These are phyloP conservation scores for Hemaris fuciformis DNA, from an alignment of 2,888 invertebrate species.

Conservation along the genomic window DNA sequence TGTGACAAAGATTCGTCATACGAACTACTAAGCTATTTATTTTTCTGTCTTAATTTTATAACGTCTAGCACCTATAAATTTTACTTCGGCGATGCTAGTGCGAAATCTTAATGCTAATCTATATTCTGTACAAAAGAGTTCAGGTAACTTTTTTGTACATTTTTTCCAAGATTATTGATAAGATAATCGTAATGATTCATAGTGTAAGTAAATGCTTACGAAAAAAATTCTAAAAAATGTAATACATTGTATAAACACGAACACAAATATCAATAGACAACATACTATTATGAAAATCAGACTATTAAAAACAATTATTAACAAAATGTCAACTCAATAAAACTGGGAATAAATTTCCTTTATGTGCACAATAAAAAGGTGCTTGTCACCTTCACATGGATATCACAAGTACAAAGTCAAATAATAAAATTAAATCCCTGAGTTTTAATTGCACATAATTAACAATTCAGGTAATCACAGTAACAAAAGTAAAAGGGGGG, in stretches of 20 bases:
- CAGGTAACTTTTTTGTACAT: slow-evolving; percentile 76
- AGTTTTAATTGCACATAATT: background rate
- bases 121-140: slow-evolving; percentile 56
- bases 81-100: slow-evolving; percentile 41
- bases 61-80: slow-evolving; percentile 51
- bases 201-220: background rate
- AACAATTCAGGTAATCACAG: background rate
- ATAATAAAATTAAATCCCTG: background rate
- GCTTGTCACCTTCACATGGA: background rate
- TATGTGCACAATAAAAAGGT: slow-evolving; percentile 3
- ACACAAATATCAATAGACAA: slow-evolving; percentile 59
- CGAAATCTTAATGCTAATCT: slow-evolving; percentile 39
- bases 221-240: slow-evolving; percentile 8
- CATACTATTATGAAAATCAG: slow-evolving; percentile 62
- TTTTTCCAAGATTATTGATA: slow-evolving; percentile 17
- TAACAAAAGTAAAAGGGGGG: background rate
- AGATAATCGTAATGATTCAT: background rate
- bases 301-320: slow-evolving; percentile 67
- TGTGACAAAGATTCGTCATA: slow-evolving; percentile 15
- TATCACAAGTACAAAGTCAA: background rate
- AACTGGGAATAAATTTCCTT: slow-evolving; percentile 7
- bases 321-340: slow-evolving; percentile 41
- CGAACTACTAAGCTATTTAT: slow-evolving; percentile 21
- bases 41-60: slow-evolving; percentile 29
- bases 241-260: slow-evolving; percentile 13